Evolutionary conservation across 2,888 invertebrate genomes (phyloP), one percentile per base, ranked within the genome.

Genomic region (Calliopum simillimum): DNA sequence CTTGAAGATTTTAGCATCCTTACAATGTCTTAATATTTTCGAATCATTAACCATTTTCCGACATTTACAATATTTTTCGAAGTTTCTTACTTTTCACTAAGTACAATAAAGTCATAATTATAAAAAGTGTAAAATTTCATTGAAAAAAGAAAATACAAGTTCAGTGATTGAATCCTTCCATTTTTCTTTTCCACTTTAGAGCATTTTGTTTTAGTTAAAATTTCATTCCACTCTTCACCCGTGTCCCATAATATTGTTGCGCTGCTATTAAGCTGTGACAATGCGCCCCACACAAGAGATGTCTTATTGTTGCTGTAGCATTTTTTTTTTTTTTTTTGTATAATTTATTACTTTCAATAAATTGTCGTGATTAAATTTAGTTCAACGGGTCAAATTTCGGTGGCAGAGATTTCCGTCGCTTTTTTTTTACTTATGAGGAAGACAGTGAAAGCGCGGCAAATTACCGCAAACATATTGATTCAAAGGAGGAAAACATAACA

Each of bases 301-400:
- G 23, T 53, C 23, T 53, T 51, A 5, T 5, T 19, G 51, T 53
- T 3, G 53, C 23, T 23, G 23, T 11, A 23, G 53, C 23, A 3
- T n/a, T 51, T 53, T 21, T 12, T 49, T 16, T 49, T 16, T 16
- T 49, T n/a, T 4, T 5, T 16, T 16, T 16, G 16, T 49, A 16
- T 23, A 53, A 53, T 53, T 53, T 53, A 53, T 53, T 53, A 23
- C 53, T 53, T 53, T 53, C 23, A 21, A 53, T 53, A 58, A 58
- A 58, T 23, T 58, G 56, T 58, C 33, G 33, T 58, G 56, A 33
- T 58, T 58, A 58, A 33, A 58, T 58, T 58, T 58, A 58, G 56
- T 58, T 58, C 56, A 58, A 14, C 56, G 56, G 56, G 56, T 58
- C 56, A 58, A 14, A 23, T 58, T 23, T 58, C 56, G 23, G 4